A percentile compares a stretch with the other conserved stretches of the same genome.
Conservation (phyloP, 2,113 vertebrate species). For the Percopsis transmontana region DNA sequence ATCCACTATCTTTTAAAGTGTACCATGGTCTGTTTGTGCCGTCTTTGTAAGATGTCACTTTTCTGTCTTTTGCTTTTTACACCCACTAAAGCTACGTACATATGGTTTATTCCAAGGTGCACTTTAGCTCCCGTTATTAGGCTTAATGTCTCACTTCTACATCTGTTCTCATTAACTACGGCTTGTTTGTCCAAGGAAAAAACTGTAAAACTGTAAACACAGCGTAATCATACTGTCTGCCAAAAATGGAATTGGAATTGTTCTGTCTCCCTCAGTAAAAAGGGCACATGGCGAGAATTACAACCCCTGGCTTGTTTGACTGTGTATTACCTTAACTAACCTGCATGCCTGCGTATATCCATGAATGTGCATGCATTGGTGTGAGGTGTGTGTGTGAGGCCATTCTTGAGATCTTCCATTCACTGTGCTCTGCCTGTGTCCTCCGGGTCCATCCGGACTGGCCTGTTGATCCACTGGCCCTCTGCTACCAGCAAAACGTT, state of each 20-base stretch:
- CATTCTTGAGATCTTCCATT: constrained; percentile 48
- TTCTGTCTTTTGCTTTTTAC: neutral
- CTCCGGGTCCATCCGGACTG: constrained; percentile 2
- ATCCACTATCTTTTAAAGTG: constrained; percentile 7
- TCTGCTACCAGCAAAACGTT: constrained; percentile 51
- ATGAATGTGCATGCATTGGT: constrained; percentile 72
- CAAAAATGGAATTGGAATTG: constrained; percentile 40
- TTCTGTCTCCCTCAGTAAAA: constrained; percentile 46
- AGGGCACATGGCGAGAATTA: constrained; percentile 56
- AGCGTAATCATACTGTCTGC: constrained; percentile 63
- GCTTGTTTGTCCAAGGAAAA: constrained; percentile 7
- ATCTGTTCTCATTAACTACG: constrained; percentile 32
- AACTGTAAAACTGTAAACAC: constrained; percentile 32
- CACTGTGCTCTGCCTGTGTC: constrained; percentile 19
- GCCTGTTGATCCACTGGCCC: constrained; percentile 24
- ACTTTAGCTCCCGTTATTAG: constrained; percentile 57
- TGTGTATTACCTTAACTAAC: constrained; percentile 94
- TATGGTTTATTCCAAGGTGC: constrained; percentile 41
- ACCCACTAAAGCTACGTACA: constrained; percentile 14
- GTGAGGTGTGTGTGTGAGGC: constrained; percentile 55
- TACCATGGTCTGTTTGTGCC: constrained; percentile 5
- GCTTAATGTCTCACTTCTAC: constrained; percentile 41
- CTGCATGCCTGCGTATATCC: constrained; percentile 69
- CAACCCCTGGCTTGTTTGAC: constrained; percentile 82
- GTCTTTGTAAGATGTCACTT: neutral